These are phyloP conservation scores for Psylliodes chrysocephalus DNA, from an alignment of 2,888 invertebrate genomes.

Conservation along the genomic window DNA sequence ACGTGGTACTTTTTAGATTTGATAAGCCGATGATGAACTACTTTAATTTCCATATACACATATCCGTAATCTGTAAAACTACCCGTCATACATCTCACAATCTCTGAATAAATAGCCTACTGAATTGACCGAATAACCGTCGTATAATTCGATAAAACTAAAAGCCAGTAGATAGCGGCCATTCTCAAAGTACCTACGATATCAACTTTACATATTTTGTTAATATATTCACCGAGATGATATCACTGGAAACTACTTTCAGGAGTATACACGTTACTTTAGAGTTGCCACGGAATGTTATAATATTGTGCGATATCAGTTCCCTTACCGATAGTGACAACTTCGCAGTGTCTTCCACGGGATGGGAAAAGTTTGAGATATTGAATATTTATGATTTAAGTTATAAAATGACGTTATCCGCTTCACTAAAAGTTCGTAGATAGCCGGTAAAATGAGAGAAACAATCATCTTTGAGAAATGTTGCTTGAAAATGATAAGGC, in stretches of 20 bases:
- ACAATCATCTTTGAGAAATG: constrained; percentile 4
- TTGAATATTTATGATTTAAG: constrained; percentile 50
- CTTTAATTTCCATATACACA: constrained; percentile 27
- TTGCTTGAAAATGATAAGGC: not conserved
- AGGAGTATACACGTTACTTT: constrained; percentile 28
- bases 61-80: constrained; percentile 26
- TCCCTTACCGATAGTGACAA: constrained; percentile 39
- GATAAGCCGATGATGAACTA: constrained; percentile 30
- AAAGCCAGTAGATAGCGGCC: constrained; percentile 27
- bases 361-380: constrained; percentile 40
- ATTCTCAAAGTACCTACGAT: constrained; percentile 27
- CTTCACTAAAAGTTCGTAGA: constrained; percentile 11
- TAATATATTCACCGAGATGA: constrained; percentile 29
- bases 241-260: constrained; percentile 29
- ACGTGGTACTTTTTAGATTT: constrained; percentile 21
- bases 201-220: constrained; percentile 33
- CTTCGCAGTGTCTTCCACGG: constrained; percentile 32
- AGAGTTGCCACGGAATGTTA: constrained; percentile 29
- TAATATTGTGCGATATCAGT: constrained; percentile 31
- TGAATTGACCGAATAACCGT: constrained; percentile 26
- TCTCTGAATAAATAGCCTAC: constrained; percentile 19
- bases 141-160: constrained; percentile 25
- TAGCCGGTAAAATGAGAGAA: constrained; percentile 6
- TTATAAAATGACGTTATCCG: constrained; percentile 39
- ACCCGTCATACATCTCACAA: constrained; percentile 25